Evolutionary conservation across 1,140 invertebrate species (phyloP).

Genomic region (Trichonephila clavipes): DNA sequence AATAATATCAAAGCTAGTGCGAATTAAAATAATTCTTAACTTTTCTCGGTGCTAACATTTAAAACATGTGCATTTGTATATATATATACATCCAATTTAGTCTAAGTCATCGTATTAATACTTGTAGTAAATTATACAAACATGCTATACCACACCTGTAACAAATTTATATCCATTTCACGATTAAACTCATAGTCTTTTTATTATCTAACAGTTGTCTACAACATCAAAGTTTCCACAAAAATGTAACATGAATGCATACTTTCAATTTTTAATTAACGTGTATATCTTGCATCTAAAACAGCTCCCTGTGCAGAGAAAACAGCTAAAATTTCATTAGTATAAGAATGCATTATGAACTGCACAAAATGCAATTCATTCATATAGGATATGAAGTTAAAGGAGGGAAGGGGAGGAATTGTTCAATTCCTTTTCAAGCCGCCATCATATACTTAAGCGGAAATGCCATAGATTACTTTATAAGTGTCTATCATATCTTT

Average conservation of each 20-base stretch:
- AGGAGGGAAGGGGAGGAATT: background rate
- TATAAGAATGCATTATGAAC: background rate
- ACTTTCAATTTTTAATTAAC: background rate
- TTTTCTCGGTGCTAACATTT: too few relatives aligned
- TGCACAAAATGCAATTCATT: background rate
- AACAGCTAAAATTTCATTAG: background rate
- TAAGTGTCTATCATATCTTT: background rate
- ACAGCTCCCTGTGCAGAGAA: background rate
- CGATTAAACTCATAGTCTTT: too few relatives aligned
- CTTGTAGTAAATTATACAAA: too few relatives aligned
- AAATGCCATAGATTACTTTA: background rate
- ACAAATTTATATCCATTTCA: too few relatives aligned
- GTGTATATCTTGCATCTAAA: background rate
- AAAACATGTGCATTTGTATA: too few relatives aligned
- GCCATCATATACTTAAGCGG: background rate
- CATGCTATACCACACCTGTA: too few relatives aligned
- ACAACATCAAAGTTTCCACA: too few relatives aligned
- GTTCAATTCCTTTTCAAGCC: background rate
- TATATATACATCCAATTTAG: too few relatives aligned
- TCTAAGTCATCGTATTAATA: too few relatives aligned
- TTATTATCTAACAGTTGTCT: too few relatives aligned
- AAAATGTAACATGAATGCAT: background rate
- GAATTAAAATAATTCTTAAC: too few relatives aligned
- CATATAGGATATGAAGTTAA: background rate
- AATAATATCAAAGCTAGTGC: too few relatives aligned